Base-by-base conservation (phyloP, 2,888 invertebrate species). In the Diogma glabrata region DNA sequence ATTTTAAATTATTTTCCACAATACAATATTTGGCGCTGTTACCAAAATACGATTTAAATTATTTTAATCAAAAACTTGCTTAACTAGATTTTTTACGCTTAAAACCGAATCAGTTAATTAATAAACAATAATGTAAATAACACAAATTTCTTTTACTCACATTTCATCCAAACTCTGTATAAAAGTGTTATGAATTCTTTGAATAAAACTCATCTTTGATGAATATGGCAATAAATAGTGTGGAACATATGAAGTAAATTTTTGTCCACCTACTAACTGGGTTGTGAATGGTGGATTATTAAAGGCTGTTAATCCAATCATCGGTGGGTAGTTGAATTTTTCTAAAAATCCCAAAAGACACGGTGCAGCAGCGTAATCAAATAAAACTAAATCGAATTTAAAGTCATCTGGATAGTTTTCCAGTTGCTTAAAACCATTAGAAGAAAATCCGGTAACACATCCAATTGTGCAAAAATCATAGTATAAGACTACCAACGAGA, bases 241-340 rank as follows among this genome's bases (percentile, higher is more conserved):
- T 0, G 63, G 64, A 1, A 60, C 54, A 26, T 63, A 61, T 0
- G 59, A 60, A 9, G 61, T 60, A 38, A 59, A 61, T 36, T 59
- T 59, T 43, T 62, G 61, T 20, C 60, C 59, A 3, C 62, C 62
- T 55, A 59, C 58, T 6, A 57, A 22, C 40, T 60, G 58, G 2
- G 59, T 50, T 0, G 58, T 59, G n/a, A 51, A 49, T 5, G 60
- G 57, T 14, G 59, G 54, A 53, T 60, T 59, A 36, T 55, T 55
- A 23, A 58, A 63, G 8, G 62, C 60, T 9, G 58, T 55, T 2
- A 64, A 51, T 10, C 63, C 63, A 19, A 65, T 55, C 24, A 67
- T 52, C n/a, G 67, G 63, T 20, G 65, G 63, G 57, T 63, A 57
- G 1, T 59, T 57, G 51, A 66, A 68, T 50, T 61, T 62, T 28